Base-by-base conservation (phyloP, 2,888 invertebrate species). In the Ditula angustiorana region DNA sequence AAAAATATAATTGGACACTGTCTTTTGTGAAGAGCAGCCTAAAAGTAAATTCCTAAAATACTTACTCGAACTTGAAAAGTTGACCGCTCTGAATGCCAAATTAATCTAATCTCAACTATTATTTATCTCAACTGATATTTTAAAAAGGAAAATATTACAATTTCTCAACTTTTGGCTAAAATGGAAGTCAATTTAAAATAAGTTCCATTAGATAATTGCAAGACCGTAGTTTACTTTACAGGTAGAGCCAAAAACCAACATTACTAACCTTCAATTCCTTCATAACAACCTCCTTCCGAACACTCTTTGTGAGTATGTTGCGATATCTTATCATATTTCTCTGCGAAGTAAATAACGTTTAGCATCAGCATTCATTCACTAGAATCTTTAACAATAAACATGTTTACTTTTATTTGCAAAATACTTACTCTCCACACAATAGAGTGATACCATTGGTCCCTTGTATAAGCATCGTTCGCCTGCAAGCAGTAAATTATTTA, bases 391-490 rank as follows among this genome's bases (percentile, higher is more conserved):
- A 41, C 19, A 56, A 63, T 49, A 66, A 67, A 66, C 28, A 61
- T 24, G 35, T 56, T 44, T 30, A 11, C 21, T 26, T 28, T 1
- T 21, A 7, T 10, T 24, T 21, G n/a, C 26, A 60, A 56, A 66
- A 66, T 67, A 79, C 93, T 90, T 85, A 96, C 96, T 94, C 95
- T 95, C 96, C 96, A 97, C 67, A 95, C 90, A 75, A 97, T 95
- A 58, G 97, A 96, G 82, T 96, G 95, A 71, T 95, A 95, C 96
- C 96, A 97, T 85, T 97, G 96, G 92, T 97, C 96, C 81, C 97
- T 91, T n/a, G 96, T 94, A 79, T 96, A 96, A 46, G 95, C 94
- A 80, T 96, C 96, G 77, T 94, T 95, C 33, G 96, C 96, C 95
- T 96, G 94, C 50, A 94, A 90, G 64, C 71, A 76, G 70, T 46